These are phyloP conservation scores for Cistogaster globosa DNA, from an alignment of 2,888 invertebrate species.

Conservation along the genomic window DNA sequence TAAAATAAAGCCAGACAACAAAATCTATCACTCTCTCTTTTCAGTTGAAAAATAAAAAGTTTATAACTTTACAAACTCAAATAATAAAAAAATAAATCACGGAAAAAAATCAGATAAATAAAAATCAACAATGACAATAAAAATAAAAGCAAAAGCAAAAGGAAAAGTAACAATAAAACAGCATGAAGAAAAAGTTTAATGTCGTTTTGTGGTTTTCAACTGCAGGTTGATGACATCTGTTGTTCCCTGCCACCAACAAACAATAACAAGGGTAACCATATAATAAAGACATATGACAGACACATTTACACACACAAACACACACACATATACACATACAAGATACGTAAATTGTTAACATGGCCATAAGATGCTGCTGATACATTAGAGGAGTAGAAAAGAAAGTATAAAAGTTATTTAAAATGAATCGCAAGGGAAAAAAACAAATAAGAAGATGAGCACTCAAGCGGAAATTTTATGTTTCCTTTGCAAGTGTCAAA, in stretches of 20 bases:
- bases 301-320: not conserved
- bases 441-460: not conserved
- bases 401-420: not conserved
- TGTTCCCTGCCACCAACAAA: slow-evolving; percentile 46
- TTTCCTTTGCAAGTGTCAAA: not conserved
- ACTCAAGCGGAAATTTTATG: not conserved
- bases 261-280: slow-evolving; percentile 33
- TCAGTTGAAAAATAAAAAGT: slow-evolving; percentile 1
- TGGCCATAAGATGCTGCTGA: not conserved
- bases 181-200: slow-evolving; percentile 59
- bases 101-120: not conserved
- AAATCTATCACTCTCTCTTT: slow-evolving; percentile 20
- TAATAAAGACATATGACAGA: slow-evolving; percentile 26
- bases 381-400: not conserved
- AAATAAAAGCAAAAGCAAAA: slow-evolving; percentile 22
- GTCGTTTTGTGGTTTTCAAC: slow-evolving; percentile 69
- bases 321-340: not conserved
- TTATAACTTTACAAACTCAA: slow-evolving; percentile 20
- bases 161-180: slow-evolving; percentile 34
- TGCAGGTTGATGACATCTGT: slow-evolving; percentile 72
- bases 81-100: slow-evolving; percentile 11
- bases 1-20: slow-evolving; percentile 3
- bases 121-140: slow-evolving; percentile 7
- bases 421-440: not conserved
- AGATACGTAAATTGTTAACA: slow-evolving; percentile 10